Conservation (phyloP, 1,140 invertebrate genomes). For the Ceratoteleas bidentatus region DNA sequence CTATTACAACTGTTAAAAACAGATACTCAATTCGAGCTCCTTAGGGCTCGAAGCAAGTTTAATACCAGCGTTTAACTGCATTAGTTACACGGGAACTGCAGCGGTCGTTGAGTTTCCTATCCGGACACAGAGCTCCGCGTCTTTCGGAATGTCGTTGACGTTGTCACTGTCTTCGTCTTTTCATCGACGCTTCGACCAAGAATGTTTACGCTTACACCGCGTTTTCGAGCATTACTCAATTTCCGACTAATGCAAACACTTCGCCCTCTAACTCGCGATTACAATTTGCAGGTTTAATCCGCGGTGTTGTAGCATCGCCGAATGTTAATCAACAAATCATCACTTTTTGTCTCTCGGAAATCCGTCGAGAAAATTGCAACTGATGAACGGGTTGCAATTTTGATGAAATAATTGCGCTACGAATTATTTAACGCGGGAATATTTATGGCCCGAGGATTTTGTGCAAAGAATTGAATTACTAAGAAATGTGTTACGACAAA, state of each 20-base stretch:
- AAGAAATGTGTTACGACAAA: neutral
- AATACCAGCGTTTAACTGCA: conserved; percentile 45
- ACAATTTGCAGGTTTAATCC: too few relatives aligned
- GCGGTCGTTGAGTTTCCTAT: conserved; percentile 35
- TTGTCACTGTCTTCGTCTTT: conserved; percentile 17
- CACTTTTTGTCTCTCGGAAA: too few relatives aligned
- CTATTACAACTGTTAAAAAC: conserved; percentile 44
- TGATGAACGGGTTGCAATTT: too few relatives aligned
- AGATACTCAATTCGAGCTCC: conserved; percentile 46
- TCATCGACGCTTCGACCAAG: conserved; percentile 14
- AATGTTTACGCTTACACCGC: conserved; percentile 10
- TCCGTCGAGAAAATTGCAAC: too few relatives aligned
- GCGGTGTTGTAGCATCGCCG: too few relatives aligned
- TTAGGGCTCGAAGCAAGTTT: conserved; percentile 40
- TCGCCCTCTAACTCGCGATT: neutral
- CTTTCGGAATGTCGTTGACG: conserved; percentile 25
- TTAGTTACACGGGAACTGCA: conserved; percentile 44
- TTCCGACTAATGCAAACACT: conserved; percentile 7
- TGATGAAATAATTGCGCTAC: neutral
- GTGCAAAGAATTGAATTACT: neutral
- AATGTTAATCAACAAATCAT: too few relatives aligned
- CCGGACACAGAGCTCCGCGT: conserved; percentile 17
- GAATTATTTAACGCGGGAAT: neutral
- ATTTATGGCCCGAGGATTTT: neutral
- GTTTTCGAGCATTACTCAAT: conserved; percentile 15